Conservation (phyloP, 2,888 invertebrate species). For the Macrophya annulata region DNA sequence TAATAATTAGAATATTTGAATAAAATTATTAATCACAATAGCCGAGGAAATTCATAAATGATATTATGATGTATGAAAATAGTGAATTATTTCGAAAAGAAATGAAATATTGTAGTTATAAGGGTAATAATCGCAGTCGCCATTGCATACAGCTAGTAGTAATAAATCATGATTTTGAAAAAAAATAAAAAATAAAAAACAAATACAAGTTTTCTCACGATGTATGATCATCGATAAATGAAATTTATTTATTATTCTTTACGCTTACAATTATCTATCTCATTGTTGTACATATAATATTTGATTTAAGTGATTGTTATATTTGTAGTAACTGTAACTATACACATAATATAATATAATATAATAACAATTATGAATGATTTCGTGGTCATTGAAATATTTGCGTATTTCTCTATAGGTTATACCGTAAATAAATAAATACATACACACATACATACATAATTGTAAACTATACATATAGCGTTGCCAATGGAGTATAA, state of each 20-base stretch:
- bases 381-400: constrained; percentile 37
- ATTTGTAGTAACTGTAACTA: constrained; percentile 21
- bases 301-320: constrained; percentile 4
- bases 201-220: neutral
- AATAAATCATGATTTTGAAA: neutral
- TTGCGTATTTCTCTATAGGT: neutral
- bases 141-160: constrained; percentile 30
- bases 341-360: neutral
- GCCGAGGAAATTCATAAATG: neutral
- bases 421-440: constrained; percentile 1
- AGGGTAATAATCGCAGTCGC: constrained; percentile 19
- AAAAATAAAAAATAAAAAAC: neutral
- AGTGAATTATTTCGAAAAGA: neutral
- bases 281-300: constrained; percentile 29
- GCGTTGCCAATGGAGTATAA: constrained; percentile 42
- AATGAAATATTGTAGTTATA: neutral
- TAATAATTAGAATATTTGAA: constrained; percentile 17
- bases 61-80: neutral
- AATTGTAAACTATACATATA: constrained; percentile 13
- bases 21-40: neutral
- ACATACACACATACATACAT: constrained; percentile 8
- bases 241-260: constrained; percentile 23
- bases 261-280: constrained; percentile 21
- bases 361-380: constrained; percentile 15
- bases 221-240: constrained; percentile 13